Evolutionary conservation across 2,797 vertebrate genomes (phyloP).

Genomic region (Moxostoma hubbsi): DNA sequence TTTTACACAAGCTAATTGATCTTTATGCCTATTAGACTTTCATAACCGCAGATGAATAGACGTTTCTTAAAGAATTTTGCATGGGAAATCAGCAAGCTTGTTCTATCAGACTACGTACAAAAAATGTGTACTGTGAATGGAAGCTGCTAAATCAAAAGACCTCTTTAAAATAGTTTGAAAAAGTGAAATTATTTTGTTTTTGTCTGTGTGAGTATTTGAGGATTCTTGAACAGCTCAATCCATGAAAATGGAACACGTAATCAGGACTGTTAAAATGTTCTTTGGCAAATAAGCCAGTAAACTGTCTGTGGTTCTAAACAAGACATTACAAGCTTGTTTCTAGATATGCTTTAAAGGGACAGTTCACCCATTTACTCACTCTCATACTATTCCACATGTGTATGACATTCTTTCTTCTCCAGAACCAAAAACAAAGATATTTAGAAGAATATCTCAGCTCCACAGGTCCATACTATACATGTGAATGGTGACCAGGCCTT

Average conservation of each 20-base stretch:
- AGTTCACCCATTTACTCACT: too few species aligned
- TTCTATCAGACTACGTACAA: constrained; percentile 71
- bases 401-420: too few species aligned
- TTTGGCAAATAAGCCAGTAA: not conserved
- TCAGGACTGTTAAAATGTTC: not conserved
- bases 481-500: too few species aligned
- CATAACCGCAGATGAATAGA: constrained; percentile 53
- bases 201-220: constrained; percentile 36
- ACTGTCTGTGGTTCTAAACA: constrained; percentile 20
- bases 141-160: constrained; percentile 76
- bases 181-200: not conserved
- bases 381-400: too few species aligned
- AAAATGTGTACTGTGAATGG: constrained; percentile 60
- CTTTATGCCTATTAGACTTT: constrained; percentile 41
- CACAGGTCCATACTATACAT: too few species aligned
- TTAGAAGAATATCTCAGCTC: too few species aligned
- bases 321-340: not conserved
- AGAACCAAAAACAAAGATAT: too few species aligned
- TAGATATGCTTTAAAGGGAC: not conserved
- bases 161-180: constrained; percentile 30
- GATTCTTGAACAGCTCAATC: constrained; percentile 13
- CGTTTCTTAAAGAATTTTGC: constrained; percentile 57
- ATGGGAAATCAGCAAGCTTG: constrained; percentile 79
- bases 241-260: not conserved
- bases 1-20: constrained; percentile 52